Evolutionary conservation across 1,140 invertebrate species (phyloP).

Genomic region (Leptoteleia sp.): DNA sequence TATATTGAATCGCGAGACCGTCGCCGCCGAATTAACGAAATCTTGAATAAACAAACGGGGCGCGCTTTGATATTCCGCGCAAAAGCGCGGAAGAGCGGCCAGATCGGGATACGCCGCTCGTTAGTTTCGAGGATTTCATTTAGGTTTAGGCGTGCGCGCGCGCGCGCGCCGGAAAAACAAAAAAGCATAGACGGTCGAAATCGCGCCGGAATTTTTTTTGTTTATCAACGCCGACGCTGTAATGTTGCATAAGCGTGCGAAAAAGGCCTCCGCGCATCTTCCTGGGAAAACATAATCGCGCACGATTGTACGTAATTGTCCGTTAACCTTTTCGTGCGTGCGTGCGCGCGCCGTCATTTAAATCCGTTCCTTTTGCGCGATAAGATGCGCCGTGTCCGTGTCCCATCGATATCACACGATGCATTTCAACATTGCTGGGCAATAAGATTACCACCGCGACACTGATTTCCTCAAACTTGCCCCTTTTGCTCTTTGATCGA

Average conservation of each 20-base stretch:
- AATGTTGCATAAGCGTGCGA: not conserved
- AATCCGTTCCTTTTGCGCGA: slow-evolving; percentile 27
- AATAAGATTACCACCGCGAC: too few species aligned
- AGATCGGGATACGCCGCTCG: slow-evolving; percentile 2
- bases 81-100: too few species aligned
- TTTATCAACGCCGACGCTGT: too few species aligned
- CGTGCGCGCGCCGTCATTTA: slow-evolving; percentile 8
- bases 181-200: not conserved
- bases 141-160: too few species aligned
- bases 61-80: not conserved
- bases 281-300: slow-evolving; percentile 31
- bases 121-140: slow-evolving; percentile 6
- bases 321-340: slow-evolving; percentile 30
- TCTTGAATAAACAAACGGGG: slow-evolving; percentile 5
- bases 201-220: slow-evolving; percentile 5
- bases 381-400: slow-evolving; percentile 34
- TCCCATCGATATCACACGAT: slow-evolving; percentile 12
- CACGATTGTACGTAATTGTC: slow-evolving; percentile 39
- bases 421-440: too few species aligned
- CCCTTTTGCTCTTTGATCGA: too few species aligned
- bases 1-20: slow-evolving; percentile 10
- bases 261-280: slow-evolving; percentile 1
- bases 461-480: too few species aligned
- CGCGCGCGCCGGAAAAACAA: too few species aligned
- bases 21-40: slow-evolving; percentile 4